Evolutionary conservation across 2,888 invertebrate species (phyloP).

Genomic region (Apeira syringaria): DNA sequence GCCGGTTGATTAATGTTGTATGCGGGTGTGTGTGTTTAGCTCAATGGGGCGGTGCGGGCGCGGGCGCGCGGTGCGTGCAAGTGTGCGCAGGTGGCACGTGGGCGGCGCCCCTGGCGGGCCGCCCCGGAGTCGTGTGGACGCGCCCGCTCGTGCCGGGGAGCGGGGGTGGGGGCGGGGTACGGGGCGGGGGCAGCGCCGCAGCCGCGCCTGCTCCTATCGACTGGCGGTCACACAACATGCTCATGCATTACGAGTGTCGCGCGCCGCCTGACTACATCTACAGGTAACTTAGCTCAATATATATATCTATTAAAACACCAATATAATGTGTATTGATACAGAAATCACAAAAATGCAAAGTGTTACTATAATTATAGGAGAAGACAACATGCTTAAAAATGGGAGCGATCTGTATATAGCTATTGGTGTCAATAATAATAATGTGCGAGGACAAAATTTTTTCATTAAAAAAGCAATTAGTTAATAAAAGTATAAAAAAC

Average conservation of each 20-base stretch:
- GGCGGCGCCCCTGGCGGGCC: conserved; percentile 91
- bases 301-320: no score
- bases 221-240: conserved; percentile 50
- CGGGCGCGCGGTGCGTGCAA: conserved; percentile 45
- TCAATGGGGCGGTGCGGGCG: conserved; percentile 18
- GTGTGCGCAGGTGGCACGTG: conserved; percentile 84
- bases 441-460: no score
- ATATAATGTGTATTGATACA: no score
- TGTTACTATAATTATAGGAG: no score
- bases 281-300: no score
- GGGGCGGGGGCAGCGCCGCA: conserved; percentile 56
- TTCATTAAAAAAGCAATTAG: no score
- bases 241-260: conserved; percentile 61
- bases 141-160: conserved; percentile 80
- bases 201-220: conserved; percentile 47
- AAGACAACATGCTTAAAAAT: no score
- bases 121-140: conserved; percentile 89
- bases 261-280: conserved; percentile 61
- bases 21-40: background rate
- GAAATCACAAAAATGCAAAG: no score
- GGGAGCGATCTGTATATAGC: no score
- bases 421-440: no score
- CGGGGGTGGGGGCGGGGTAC: conserved; percentile 85
- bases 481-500: no score
- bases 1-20: no score